Conservation (phyloP, 2,888 invertebrate species). For the Heteromyza rotundicornis region DNA sequence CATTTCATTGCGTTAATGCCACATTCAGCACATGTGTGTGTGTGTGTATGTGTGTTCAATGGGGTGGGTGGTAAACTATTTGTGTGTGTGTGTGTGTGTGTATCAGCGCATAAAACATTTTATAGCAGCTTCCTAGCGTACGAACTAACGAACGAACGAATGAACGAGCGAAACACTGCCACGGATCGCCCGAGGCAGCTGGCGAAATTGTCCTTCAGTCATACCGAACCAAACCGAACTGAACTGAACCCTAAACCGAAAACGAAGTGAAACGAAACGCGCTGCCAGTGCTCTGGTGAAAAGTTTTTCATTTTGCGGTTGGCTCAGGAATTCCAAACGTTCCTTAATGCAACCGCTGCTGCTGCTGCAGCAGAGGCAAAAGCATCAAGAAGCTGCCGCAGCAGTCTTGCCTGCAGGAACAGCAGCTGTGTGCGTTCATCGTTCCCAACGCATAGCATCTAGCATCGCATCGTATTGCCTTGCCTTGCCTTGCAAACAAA, state of each 20-base stretch:
- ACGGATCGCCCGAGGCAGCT: constrained; percentile 29
- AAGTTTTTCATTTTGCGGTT: constrained; percentile 52
- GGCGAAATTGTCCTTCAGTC: constrained; percentile 22
- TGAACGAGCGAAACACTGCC: background rate
- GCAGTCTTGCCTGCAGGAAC: constrained; percentile 25
- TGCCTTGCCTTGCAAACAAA: too few relatives aligned
- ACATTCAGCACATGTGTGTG: too few relatives aligned
- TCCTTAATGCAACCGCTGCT: constrained; percentile 15
- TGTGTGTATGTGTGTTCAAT: too few relatives aligned
- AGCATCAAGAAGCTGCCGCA: constrained; percentile 24
- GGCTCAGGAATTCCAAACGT: constrained; percentile 42
- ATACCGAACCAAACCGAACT: background rate
- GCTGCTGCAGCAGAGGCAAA: constrained; percentile 5
- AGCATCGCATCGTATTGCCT: constrained; percentile 5
- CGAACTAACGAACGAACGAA: background rate
- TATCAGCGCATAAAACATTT: constrained; percentile 41
- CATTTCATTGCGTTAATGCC: background rate
- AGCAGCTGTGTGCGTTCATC: constrained; percentile 7
- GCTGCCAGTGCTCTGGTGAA: constrained; percentile 16
- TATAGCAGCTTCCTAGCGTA: background rate
- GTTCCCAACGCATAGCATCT: background rate
- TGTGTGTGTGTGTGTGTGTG: too few relatives aligned
- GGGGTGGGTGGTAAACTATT: too few relatives aligned
- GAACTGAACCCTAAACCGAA: background rate
- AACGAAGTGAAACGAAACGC: too few relatives aligned